Evolutionary conservation across 2,797 vertebrate species (phyloP).

Genomic region (Halcyon badia): DNA sequence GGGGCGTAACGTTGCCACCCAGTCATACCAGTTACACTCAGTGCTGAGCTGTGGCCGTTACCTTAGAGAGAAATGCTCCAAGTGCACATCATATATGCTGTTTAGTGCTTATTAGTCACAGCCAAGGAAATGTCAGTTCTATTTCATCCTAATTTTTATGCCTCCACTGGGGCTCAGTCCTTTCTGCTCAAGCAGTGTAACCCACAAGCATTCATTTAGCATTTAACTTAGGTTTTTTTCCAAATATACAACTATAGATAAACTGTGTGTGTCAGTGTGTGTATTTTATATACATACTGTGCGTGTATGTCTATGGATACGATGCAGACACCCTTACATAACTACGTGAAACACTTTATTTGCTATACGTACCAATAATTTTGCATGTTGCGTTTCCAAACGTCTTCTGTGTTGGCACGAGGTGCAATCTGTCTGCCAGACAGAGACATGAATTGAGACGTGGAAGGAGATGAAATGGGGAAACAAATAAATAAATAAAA

Average conservation of each 20-base stretch:
- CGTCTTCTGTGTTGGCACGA: neutral
- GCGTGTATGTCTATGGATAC: neutral
- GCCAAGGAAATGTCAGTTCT: neutral
- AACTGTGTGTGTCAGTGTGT: neutral
- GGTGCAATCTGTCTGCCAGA: neutral
- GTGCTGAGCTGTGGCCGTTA: neutral
- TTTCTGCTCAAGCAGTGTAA: neutral
- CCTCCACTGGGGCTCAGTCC: neutral
- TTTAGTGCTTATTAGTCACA: neutral
- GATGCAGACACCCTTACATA: neutral
- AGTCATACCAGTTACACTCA: neutral
- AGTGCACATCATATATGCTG: neutral
- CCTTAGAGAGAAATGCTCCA: neutral
- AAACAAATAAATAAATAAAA: neutral
- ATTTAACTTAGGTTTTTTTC: neutral
- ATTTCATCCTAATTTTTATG: slow-evolving; percentile 22
- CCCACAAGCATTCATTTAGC: neutral
- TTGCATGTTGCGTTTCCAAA: neutral
- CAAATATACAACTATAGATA: neutral
- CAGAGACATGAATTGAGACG: neutral
- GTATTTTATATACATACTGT: fast-evolving
- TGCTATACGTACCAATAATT: neutral
- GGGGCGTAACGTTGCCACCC: neutral
- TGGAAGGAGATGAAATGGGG: neutral
- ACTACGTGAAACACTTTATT: neutral